Base-by-base conservation (phyloP, 2,888 invertebrate genomes). In the Eristalinus aeneus region DNA sequence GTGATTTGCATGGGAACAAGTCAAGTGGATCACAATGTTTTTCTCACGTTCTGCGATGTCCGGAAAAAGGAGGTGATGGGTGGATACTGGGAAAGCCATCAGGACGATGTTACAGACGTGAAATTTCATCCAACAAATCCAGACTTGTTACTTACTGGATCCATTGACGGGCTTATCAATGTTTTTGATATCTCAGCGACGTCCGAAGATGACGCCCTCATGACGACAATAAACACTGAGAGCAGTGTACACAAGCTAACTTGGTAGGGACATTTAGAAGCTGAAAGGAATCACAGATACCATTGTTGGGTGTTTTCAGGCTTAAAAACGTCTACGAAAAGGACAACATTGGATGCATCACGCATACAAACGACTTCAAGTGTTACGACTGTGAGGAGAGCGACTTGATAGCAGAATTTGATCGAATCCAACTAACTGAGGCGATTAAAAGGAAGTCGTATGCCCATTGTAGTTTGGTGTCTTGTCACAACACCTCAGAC, bases 111-210 rank as follows among this genome's bases (percentile, higher is more conserved):
- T 16, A 96, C 97, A 8, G 90, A 95, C 93, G 94, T 96, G 0
- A 94, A 94, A 90, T 98, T 97, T 92, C 96, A 97, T 93, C 94
- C 95, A 71, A 92, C 90, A 8, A 94, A 96, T 90, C 92, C 94
- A 2, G 95, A 96, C 90, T 91, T 94, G 8, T 90, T 98, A 72
- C 95, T 95, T 12, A 95, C 97, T 0, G 97, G 97, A 0, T 96
- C 97, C 1, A 94, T 95, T 0, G 98, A 98, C 92, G 97, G 98
- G 0, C 93, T 98, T 16, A 94, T 98, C 1, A 98, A 98, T 92
- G 90, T 97, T 2, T 98, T 95, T 92, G 96, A 98, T 91, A 93
- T 98, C 23, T 94, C 94, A 65, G 94, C 97, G 90, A 89, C 93
- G 0, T 93, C 92, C 0, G 98, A 98, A 93, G 97, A 97, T 77